A percentile compares a stretch with the other conserved stretches of the same genome.
phyloP scores from a whole-genome alignment of 1,140 invertebrate species.

The Calliopsis andreniformis region DNA sequence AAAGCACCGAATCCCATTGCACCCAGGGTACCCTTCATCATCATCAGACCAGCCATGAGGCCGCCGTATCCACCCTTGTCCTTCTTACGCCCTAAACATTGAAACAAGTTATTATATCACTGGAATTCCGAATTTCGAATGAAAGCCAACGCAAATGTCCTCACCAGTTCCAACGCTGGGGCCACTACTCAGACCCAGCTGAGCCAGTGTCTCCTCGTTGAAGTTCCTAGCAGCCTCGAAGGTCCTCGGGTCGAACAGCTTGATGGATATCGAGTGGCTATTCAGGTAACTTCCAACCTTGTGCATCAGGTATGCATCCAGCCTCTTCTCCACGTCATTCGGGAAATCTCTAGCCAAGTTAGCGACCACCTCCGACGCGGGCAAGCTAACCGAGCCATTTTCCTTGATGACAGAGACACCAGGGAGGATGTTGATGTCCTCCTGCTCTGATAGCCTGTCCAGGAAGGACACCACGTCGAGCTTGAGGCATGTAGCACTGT shows the following conservation, averaged over 20 bases:
- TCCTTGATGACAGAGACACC: constrained; percentile 88
- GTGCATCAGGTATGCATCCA: constrained; percentile 88
- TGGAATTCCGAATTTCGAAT: background rate
- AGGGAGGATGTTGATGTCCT: constrained; percentile 85
- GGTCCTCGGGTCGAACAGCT: constrained; percentile 85
- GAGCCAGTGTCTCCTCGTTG: constrained; percentile 77
- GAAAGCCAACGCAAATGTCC: background rate
- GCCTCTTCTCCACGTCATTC: constrained; percentile 87
- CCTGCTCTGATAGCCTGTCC: constrained; percentile 86
- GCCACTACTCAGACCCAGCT: constrained; percentile 66
- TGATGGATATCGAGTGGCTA: constrained; percentile 87
- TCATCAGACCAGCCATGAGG: constrained; percentile 79
- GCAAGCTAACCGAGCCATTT: constrained; percentile 80
- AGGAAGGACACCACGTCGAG: constrained; percentile 90
- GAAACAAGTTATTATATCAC: background rate
- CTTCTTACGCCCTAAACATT: constrained; percentile 81
- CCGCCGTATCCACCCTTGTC: constrained; percentile 75
- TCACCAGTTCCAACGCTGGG: constrained; percentile 71
- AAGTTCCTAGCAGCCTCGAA: constrained; percentile 82
- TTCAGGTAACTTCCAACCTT: constrained; percentile 87
- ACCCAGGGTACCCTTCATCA: constrained; percentile 85
- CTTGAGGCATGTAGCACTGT: constrained; percentile 89
- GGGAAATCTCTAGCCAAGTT: constrained; percentile 88
- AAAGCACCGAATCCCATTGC: constrained; percentile 89
- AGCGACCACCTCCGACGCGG: constrained; percentile 85